Evolutionary conservation across 1,140 invertebrate genomes (phyloP), one percentile per base, ranked within the genome.

Genomic region (Drosophila tristis): DNA sequence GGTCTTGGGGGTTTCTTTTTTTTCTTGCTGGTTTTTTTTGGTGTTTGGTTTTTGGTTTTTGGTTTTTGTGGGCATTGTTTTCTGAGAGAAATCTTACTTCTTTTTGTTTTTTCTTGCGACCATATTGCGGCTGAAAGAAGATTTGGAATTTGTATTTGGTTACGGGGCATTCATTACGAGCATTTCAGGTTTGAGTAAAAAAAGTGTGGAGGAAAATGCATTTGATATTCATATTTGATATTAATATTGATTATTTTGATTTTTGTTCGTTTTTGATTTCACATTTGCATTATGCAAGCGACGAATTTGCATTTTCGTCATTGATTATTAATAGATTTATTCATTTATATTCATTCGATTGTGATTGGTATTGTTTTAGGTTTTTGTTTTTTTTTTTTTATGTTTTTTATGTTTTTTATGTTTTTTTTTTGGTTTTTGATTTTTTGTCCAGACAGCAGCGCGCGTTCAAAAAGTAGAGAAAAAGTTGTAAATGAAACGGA

Each of bases 61-160:
- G 16, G 16, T n/a, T 53, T 39, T 57, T 31, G 29, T 1, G 20
- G 7, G 6, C 7, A 29, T 35, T 31, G 23, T 39, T 68, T 77
- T 81, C 78, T 82, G 67, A 76, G 76, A 63, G 93, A 94, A 92
- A 93, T 96, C 96, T 97, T 97, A 97, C 96, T 97, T 97, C 96
- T 97, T 97, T 97, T 96, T 97, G 97, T 95, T 97, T 97, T 96
- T 96, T 97, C 96, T 96, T 96, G 95, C 96, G 96, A 96, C 96
- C 96, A 96, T 96, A 96, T 92, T 92, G 91, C 90, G 91, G 91
- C 91, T 92, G 91, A 92, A 92, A 92, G 91, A 92, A 90, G 82
- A 91, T 92, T 91, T 91, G 70, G 68, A 75, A 81, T 86, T 81
- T 78, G 81, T 61, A 61, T 87, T 81, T 81, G 78, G 65, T 86